A percentile compares a stretch with the other conserved stretches of the same genome.
These are phyloP conservation scores for Nasua narica DNA, from an alignment of 2,797 vertebrate species.

Conservation along the genomic window DNA sequence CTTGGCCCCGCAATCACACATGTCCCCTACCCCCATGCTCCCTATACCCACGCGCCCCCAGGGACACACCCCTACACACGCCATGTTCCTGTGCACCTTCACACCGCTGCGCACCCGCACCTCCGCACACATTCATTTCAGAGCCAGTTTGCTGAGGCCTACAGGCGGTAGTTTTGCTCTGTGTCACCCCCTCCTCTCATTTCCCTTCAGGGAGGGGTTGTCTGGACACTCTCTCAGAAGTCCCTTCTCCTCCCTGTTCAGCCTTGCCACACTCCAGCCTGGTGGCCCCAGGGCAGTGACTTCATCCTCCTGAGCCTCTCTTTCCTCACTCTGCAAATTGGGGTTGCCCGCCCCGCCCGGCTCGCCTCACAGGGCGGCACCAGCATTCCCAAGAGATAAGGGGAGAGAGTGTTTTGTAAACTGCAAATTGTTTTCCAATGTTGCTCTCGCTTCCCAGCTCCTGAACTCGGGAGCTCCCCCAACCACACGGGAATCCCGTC, in stretches of 20 bases:
- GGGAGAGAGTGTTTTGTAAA: conserved; percentile 40
- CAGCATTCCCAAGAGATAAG: conserved; percentile 52
- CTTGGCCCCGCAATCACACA: background rate
- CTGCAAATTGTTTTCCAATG: conserved; percentile 41
- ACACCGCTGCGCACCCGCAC: background rate
- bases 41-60: background rate
- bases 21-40: background rate
- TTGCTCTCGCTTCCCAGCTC: background rate
- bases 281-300: conserved; percentile 54
- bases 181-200: background rate
- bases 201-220: background rate
- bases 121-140: background rate
- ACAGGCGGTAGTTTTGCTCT: background rate
- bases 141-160: conserved; percentile 29
- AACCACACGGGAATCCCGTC: background rate
- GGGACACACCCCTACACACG: background rate
- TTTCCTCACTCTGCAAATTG: conserved; percentile 42
- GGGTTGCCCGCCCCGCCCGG: conserved; percentile 30
- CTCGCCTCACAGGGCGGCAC: conserved; percentile 57
- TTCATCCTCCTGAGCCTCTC: conserved; percentile 40
- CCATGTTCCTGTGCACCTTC: background rate
- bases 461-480: background rate
- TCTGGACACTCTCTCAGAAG: background rate
- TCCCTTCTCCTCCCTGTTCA: background rate
- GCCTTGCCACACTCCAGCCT: background rate